A percentile compares a stretch with the other conserved stretches of the same genome.
Evolutionary conservation across 2,797 vertebrate species (phyloP).

Genomic region (Oreortyx pictus): DNA sequence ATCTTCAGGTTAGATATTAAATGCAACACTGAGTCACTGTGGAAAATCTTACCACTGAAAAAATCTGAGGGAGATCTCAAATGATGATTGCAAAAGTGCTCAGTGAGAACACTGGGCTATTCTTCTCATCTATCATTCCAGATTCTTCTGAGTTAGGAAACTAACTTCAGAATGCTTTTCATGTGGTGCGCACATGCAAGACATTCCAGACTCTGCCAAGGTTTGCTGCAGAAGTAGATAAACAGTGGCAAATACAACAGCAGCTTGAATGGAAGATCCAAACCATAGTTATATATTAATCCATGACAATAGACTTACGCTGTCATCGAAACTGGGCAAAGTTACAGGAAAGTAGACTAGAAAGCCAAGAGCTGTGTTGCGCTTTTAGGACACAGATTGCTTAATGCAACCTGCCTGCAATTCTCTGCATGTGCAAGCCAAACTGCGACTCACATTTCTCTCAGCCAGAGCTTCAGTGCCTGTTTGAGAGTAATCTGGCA

Average conservation of each 20-base stretch:
- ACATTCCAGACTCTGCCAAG: neutral
- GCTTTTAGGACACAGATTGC: constrained; percentile 9
- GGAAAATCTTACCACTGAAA: neutral
- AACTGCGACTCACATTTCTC: neutral
- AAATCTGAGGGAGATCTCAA: neutral
- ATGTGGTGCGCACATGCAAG: neutral
- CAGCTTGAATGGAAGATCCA: neutral
- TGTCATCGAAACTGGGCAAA: constrained; percentile 1
- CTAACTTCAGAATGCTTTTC: neutral
- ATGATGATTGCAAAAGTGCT: neutral
- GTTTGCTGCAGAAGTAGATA: neutral
- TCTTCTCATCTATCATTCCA: neutral
- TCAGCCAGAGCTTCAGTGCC: neutral
- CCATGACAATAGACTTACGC: neutral
- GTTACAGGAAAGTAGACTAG: neutral
- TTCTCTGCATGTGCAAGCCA: neutral
- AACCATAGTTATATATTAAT: neutral
- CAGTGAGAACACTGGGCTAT: neutral
- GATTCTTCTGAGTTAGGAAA: neutral
- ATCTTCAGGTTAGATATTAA: neutral
- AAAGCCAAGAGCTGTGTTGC: neutral
- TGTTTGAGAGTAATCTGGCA: neutral
- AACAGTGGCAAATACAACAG: constrained; percentile 18
- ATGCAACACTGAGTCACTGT: neutral
- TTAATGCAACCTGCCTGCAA: neutral